Evolutionary conservation across 2,113 vertebrate species (phyloP), one percentile per base, ranked within the genome.

Genomic region (Syrmaticus mikado): DNA sequence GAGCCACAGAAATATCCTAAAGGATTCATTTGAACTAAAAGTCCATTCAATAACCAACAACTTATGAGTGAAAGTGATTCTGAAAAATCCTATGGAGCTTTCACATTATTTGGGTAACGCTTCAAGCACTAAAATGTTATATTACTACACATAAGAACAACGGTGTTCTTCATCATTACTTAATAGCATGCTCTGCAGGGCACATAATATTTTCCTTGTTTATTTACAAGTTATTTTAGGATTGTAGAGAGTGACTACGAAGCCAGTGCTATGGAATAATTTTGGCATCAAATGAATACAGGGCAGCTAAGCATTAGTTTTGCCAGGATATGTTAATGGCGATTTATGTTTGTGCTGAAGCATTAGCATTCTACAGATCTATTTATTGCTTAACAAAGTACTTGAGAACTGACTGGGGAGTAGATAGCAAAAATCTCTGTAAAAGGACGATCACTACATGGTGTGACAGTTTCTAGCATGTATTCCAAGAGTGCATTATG

Each of bases 321-420:
- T 93, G 90, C 83, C 90, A 90, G 19, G 58, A 41, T 40, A 9
- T 57, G 38, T 71, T 92, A 93, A 93, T 65, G 57, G 80, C 84
- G 70, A 88, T 13, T 90, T 77, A 92, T 57, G 61, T 24, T 24
- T 52, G 20, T 73, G 72, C 67, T 87, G 73, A 67, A 87, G 87
- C 55, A 74, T 77, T 77, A 80, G 71, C 61, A 60, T 87, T 55
- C 71, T 87, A 91, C 71, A 92, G 79, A 91, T 90, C 79, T 95
- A 80, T 83, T 93, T 76, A 60, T 46, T 92, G 92, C 76, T 71
- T 66, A 85, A 87, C 71, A 94, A 91, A 89, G 65, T 50, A 71
- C 77, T 85, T 89, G 85, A 93, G 36, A 87, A 50, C 30, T 16
- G 6, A 1, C 71, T 11, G 38, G 79, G 55, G 82, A 92, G 50